Conservation (phyloP, 2,888 invertebrate species). For the Tanytarsus gracilentus region DNA sequence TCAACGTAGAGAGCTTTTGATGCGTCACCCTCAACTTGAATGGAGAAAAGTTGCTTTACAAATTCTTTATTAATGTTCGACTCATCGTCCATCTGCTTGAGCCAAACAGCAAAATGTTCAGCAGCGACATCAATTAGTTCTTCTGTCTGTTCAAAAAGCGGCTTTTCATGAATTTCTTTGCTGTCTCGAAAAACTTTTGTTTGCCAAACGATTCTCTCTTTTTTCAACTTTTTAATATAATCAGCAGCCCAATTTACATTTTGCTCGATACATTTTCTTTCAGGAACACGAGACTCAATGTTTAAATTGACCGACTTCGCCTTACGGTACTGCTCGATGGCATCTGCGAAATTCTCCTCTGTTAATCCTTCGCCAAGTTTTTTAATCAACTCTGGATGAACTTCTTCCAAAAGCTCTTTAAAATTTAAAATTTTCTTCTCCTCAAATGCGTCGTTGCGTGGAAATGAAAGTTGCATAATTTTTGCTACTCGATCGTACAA, state of each 20-base stretch:
- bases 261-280: conserved; percentile 33
- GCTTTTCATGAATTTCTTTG: conserved; percentile 34
- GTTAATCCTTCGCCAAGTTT: conserved; percentile 32
- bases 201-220: conserved; percentile 40
- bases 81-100: conserved; percentile 37
- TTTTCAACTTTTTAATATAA: conserved; percentile 36
- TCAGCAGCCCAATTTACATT: conserved; percentile 38
- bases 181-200: conserved; percentile 38
- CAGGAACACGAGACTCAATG: conserved; percentile 35
- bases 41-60: conserved; percentile 40
- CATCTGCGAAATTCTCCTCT: conserved; percentile 38
- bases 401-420: conserved; percentile 31
- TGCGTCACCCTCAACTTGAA: conserved; percentile 34
- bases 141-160: conserved; percentile 41
- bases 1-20: conserved; percentile 39
- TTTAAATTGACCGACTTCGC: conserved; percentile 34
- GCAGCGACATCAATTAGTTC: conserved; percentile 39
- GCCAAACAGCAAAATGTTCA: conserved; percentile 38
- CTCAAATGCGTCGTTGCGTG: conserved; percentile 36
- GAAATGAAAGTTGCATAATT: conserved; percentile 37
- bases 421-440: conserved; percentile 33
- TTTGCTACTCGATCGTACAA: conserved; percentile 37
- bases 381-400: conserved; percentile 30
- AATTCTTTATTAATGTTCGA: conserved; percentile 38
- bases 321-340: conserved; percentile 37